These are phyloP conservation scores for Xanthorhoe designata DNA, from an alignment of 2,888 invertebrate species.

Conservation along the genomic window DNA sequence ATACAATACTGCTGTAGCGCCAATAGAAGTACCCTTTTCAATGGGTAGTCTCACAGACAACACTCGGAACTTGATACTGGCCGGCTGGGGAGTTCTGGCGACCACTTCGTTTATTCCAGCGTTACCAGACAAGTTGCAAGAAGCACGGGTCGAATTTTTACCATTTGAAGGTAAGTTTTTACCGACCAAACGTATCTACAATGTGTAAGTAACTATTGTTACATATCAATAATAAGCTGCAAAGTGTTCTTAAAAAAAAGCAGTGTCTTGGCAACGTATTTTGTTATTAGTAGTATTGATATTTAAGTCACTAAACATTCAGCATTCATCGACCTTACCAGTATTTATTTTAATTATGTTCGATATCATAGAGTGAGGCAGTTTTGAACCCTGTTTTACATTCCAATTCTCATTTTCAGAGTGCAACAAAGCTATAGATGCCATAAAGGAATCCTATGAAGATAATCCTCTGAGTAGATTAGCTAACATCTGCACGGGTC, in stretches of 20 bases:
- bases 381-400: not conserved
- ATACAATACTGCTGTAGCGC: slow-evolving; percentile 69
- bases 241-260: no score
- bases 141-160: slow-evolving; percentile 71
- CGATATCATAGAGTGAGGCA: no score
- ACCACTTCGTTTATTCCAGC: slow-evolving; percentile 68
- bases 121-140: slow-evolving; percentile 74
- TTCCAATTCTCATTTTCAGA: slow-evolving; percentile 54
- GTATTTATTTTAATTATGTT: no score
- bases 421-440: slow-evolving; percentile 71
- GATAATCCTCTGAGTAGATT: slow-evolving; percentile 69
- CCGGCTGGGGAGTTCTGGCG: slow-evolving; percentile 82
- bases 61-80: slow-evolving; percentile 58
- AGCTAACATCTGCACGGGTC: slow-evolving; percentile 84
- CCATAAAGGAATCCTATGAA: slow-evolving; percentile 64
- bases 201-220: not conserved
- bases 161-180: slow-evolving; percentile 66
- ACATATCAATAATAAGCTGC: no score
- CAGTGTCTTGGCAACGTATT: no score
- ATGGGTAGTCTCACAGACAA: slow-evolving; percentile 31
- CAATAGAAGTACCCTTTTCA: slow-evolving; percentile 70
- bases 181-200: not conserved
- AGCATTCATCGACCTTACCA: no score
- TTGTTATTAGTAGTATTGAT: no score
- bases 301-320: no score